A percentile compares a stretch with the other conserved stretches of the same genome.
phyloP scores from a whole-genome alignment of 2,888 invertebrate genomes.

The Eristalis tenax region DNA sequence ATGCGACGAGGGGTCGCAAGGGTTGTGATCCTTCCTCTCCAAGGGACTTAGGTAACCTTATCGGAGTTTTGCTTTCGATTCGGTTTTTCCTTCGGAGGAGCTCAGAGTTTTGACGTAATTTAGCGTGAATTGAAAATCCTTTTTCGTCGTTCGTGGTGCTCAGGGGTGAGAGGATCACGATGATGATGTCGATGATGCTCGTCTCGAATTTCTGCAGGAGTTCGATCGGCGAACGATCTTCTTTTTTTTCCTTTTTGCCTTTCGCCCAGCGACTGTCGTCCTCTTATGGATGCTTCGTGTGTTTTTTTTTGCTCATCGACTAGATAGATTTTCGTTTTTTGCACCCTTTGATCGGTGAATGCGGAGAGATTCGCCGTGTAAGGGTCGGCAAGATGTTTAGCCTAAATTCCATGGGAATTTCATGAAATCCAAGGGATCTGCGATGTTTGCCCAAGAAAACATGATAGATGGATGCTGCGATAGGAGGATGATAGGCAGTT shows the following conservation, averaged over 20 bases:
- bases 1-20: constrained; percentile 65
- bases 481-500: constrained; percentile 56
- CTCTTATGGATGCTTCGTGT: constrained; percentile 4
- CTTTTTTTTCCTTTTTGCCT: constrained; percentile 55
- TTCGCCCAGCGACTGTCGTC: constrained; percentile 42
- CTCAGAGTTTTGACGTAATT: constrained; percentile 63
- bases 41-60: constrained; percentile 50
- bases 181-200: constrained; percentile 69
- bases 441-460: constrained; percentile 60
- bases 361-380: constrained; percentile 32
- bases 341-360: constrained; percentile 62
- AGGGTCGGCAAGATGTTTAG: constrained; percentile 61
- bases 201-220: constrained; percentile 63
- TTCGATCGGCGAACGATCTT: constrained; percentile 11
- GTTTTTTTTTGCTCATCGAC: constrained; percentile 58
- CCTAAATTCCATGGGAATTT: constrained; percentile 70
- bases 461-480: constrained; percentile 57
- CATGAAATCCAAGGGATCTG: constrained; percentile 9
- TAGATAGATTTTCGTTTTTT: constrained; percentile 40
- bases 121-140: constrained; percentile 70
- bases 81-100: constrained; percentile 34
- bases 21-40: constrained; percentile 68
- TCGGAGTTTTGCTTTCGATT: constrained; percentile 49
- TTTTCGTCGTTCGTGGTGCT: constrained; percentile 10
- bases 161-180: constrained; percentile 46